These are phyloP conservation scores for Rhopalosiphum maidis DNA, from an alignment of 1,140 invertebrate species.

Conservation along the genomic window DNA sequence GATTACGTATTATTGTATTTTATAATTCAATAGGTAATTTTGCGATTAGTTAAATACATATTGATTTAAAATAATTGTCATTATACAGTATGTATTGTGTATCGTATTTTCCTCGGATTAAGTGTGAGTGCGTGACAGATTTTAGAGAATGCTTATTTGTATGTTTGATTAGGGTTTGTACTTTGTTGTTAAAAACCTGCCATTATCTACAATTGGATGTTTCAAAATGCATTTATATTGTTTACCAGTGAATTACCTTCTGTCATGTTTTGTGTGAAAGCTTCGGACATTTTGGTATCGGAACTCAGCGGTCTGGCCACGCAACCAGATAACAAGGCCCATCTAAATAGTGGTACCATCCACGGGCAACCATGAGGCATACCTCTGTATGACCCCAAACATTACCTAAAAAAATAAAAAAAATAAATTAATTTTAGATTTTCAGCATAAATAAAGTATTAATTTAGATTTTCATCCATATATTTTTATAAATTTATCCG, in stretches of 20 bases:
- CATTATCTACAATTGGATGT: not conserved
- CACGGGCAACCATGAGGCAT: conserved; percentile 57
- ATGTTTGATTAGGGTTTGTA: conserved; percentile 26
- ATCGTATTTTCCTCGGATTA: not conserved
- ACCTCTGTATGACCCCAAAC: conserved; percentile 50
- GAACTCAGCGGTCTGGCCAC: conserved; percentile 44
- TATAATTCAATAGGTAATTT: not conserved
- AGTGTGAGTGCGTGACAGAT: not conserved
- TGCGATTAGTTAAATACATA: not conserved
- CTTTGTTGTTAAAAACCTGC: not conserved
- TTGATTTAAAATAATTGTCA: not conserved
- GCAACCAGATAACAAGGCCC: conserved; percentile 46
- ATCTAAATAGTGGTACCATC: conserved; percentile 48
- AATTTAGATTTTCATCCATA: not conserved
- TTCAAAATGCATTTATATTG: not conserved
- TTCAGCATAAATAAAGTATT: not conserved
- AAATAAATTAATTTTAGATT: not conserved
- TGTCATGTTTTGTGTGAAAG: conserved; percentile 23
- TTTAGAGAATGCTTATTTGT: not conserved
- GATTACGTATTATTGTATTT: not conserved
- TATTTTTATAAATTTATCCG: not conserved
- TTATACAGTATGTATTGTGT: not conserved
- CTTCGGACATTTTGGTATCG: not conserved
- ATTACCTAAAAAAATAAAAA: conserved; percentile 41
- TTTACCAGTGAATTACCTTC: conserved; percentile 39